Evolutionary conservation across 2,113 vertebrate genomes (phyloP).

Genomic region (Plotosus lineatus): DNA sequence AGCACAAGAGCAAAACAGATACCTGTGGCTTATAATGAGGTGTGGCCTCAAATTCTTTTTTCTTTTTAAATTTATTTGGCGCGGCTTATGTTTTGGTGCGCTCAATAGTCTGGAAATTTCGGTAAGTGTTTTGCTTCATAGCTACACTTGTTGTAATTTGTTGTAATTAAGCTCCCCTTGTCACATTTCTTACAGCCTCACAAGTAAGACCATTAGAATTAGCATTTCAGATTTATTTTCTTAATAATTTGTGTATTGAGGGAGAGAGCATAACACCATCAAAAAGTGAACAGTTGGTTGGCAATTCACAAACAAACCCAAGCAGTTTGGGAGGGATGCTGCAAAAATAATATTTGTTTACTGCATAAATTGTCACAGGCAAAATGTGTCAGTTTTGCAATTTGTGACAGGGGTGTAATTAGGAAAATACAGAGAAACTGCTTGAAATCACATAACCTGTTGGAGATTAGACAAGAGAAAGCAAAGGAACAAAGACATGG

Average conservation of each 20-base stretch:
- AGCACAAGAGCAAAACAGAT: too few species aligned
- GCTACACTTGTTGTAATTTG: too few species aligned
- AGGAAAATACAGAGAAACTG: not conserved
- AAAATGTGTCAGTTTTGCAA: constrained; percentile 8
- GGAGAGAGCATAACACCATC: not conserved
- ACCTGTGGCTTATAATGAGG: too few species aligned
- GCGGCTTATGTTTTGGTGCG: too few species aligned
- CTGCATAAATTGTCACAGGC: not conserved
- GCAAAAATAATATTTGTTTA: constrained; percentile 18
- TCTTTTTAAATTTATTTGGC: too few species aligned
- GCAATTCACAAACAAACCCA: not conserved
- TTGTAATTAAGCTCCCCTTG: not conserved
- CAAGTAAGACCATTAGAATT: not conserved
- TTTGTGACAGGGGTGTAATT: constrained; percentile 22
- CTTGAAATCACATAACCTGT: not conserved
- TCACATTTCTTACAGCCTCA: not conserved
- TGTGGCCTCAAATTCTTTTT: too few species aligned
- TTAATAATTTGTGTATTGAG: not conserved
- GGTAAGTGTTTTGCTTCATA: too few species aligned
- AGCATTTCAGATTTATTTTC: not conserved
- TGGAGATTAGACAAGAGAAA: not conserved
- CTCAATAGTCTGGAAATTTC: too few species aligned
- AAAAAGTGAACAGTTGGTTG: constrained; percentile 13
- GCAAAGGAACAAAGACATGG: not conserved
- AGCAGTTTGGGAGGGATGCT: constrained; percentile 4